Percentiles rank a stretch among this genome's conserved stretches.
Conservation (phyloP, 2,888 invertebrate genomes). For the Gastracanthus pulcherrimus region DNA sequence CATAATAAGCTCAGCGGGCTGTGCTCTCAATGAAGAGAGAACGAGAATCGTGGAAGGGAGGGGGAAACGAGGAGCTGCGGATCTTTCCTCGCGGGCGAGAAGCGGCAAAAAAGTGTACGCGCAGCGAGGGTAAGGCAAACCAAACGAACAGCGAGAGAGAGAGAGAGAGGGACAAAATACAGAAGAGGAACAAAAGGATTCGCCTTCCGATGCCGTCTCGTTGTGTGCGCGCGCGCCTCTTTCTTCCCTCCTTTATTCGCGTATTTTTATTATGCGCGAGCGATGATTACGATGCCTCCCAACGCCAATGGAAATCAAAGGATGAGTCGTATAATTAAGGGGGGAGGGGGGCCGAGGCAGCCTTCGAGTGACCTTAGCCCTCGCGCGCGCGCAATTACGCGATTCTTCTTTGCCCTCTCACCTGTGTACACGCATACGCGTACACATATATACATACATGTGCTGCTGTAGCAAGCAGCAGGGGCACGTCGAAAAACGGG, state of each 20-base stretch:
- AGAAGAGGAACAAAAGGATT: no score
- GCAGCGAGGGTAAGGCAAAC: no score
- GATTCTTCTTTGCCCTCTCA: no score
- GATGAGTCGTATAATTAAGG: conserved; percentile 4
- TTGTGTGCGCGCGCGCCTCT: no score
- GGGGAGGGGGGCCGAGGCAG: background rate
- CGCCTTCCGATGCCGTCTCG: no score
- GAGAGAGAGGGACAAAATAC: no score
- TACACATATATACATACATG: no score
- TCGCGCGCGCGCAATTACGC: no score
- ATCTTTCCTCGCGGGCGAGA: conserved; percentile 13
- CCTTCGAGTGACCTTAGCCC: background rate
- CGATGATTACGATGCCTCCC: background rate
- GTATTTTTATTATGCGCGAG: background rate
- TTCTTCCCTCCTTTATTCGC: background rate
- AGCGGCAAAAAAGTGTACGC: conserved; percentile 29
- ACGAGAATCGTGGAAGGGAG: background rate
- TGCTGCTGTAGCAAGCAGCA: no score
- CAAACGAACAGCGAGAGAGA: no score
- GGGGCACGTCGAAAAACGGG: no score
- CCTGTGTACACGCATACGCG: no score
- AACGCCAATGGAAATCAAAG: conserved; percentile 22
- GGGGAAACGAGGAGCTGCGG: background rate
- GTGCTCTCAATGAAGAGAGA: background rate
- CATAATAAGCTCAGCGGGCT: conserved; percentile 26